Evolutionary conservation across 2,113 vertebrate genomes (phyloP).

Genomic region (Picathartes gymnocephalus): DNA sequence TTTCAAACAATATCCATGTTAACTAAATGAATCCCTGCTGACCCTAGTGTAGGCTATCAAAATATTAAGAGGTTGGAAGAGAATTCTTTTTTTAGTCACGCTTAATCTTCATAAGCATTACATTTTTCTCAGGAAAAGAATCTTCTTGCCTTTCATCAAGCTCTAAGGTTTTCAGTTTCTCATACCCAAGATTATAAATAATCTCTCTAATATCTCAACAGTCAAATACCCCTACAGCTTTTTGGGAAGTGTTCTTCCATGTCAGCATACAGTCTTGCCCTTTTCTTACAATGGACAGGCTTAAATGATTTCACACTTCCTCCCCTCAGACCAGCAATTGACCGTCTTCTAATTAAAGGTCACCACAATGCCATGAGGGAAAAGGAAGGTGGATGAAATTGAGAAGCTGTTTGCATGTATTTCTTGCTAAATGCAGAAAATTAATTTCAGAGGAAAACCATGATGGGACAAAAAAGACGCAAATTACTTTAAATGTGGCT

Average conservation of each 20-base stretch:
- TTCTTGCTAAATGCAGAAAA: not conserved
- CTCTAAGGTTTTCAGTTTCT: not conserved
- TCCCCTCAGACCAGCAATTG: not conserved
- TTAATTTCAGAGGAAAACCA: not conserved
- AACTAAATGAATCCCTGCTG: not conserved
- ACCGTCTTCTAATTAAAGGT: not conserved
- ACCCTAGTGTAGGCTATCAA: not conserved
- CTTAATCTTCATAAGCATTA: not conserved
- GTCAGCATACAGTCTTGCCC: not conserved
- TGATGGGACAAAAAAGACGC: not conserved
- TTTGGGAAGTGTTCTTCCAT: not conserved
- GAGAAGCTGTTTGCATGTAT: not conserved
- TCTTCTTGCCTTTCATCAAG: not conserved
- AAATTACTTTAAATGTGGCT: not conserved
- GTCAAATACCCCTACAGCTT: not conserved
- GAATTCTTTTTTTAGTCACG: slow-evolving; percentile 1
- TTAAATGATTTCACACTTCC: not conserved
- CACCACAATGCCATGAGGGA: not conserved
- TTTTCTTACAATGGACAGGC: not conserved
- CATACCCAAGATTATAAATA: slow-evolving; percentile 9
- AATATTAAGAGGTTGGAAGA: not conserved
- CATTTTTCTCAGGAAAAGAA: slow-evolving; percentile 24
- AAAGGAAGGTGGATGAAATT: not conserved
- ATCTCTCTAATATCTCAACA: not conserved
- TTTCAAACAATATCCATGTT: not conserved